Conservation (phyloP, 2,888 invertebrate species). For the Lochmaea crataegi region DNA sequence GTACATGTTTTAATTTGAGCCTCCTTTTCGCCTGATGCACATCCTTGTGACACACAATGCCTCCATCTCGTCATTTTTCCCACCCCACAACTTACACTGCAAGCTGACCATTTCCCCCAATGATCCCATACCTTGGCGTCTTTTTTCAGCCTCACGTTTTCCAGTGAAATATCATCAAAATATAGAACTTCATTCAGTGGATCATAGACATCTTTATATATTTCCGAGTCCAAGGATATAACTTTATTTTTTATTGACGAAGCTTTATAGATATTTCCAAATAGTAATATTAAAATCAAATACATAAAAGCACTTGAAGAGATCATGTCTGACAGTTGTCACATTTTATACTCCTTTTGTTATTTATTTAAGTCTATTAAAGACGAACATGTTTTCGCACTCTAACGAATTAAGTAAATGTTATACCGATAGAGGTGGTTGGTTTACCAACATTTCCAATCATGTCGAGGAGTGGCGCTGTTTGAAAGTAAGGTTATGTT, state of each 20-base stretch:
- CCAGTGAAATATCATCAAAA: slow-evolving; percentile 36
- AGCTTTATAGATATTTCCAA: not conserved
- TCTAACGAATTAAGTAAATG: too few relatives aligned
- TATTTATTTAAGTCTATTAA: too few relatives aligned
- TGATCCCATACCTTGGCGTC: slow-evolving; percentile 65
- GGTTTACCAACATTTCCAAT: too few relatives aligned
- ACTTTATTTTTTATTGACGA: not conserved
- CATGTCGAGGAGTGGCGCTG: too few relatives aligned
- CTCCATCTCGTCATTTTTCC: slow-evolving; percentile 66
- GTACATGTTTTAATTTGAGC: slow-evolving; percentile 68
- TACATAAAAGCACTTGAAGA: not conserved
- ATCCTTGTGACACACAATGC: slow-evolving; percentile 65
- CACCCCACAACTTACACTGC: slow-evolving; percentile 66
- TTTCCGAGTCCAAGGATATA: not conserved
- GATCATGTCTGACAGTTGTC: not conserved
- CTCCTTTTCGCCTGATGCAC: slow-evolving; percentile 66
- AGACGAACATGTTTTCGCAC: too few relatives aligned
- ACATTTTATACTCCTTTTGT: not conserved
- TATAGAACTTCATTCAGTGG: slow-evolving; percentile 40
- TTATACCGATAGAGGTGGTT: too few relatives aligned
- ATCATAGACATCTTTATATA: slow-evolving; percentile 27
- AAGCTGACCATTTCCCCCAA: slow-evolving; percentile 67
- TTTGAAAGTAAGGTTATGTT: too few relatives aligned
- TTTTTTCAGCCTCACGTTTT: slow-evolving; percentile 40
- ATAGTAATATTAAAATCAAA: not conserved